phyloP scores from a whole-genome alignment of 1,140 invertebrate species.

The Trichonephila inaurata region DNA sequence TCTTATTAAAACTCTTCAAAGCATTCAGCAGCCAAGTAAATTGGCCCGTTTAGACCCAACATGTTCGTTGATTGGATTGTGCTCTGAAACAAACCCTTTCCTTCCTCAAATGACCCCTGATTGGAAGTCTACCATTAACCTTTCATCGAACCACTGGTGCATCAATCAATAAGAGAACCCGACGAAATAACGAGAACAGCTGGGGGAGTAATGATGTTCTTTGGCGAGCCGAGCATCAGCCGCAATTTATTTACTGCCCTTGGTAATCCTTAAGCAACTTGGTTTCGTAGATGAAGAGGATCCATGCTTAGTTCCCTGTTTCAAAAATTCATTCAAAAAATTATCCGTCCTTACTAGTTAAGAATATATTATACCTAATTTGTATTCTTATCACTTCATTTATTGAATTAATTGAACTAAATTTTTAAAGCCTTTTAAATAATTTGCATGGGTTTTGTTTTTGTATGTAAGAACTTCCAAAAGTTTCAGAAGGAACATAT shows the following conservation, averaged over 20 bases:
- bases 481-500: too few relatives aligned
- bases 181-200: conserved; percentile 16
- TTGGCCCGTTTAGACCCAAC: not conserved
- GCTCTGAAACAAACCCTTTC: conserved; percentile 13
- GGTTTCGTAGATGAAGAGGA: not conserved
- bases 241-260: conserved; percentile 57
- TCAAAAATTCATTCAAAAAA: not conserved
- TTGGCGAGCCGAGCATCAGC: conserved; percentile 11
- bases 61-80: conserved; percentile 50
- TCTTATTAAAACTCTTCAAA: conserved; percentile 17
- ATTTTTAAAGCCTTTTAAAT: too few relatives aligned
- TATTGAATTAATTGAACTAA: too few relatives aligned
- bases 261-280: not conserved
- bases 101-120: conserved; percentile 52
- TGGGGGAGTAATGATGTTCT: conserved; percentile 46
- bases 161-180: conserved; percentile 44
- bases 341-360: too few relatives aligned
- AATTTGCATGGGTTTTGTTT: too few relatives aligned
- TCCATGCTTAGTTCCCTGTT: not conserved
- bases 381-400: too few relatives aligned
- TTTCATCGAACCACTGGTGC: conserved; percentile 42
- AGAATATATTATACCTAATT: too few relatives aligned
- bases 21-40: not conserved
- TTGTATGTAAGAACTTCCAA: too few relatives aligned
- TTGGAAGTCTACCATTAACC: conserved; percentile 54